A percentile compares a stretch with the other conserved stretches of the same genome.
phyloP scores from a whole-genome alignment of 2,797 vertebrate genomes.

The Leptatherina wallacei region DNA sequence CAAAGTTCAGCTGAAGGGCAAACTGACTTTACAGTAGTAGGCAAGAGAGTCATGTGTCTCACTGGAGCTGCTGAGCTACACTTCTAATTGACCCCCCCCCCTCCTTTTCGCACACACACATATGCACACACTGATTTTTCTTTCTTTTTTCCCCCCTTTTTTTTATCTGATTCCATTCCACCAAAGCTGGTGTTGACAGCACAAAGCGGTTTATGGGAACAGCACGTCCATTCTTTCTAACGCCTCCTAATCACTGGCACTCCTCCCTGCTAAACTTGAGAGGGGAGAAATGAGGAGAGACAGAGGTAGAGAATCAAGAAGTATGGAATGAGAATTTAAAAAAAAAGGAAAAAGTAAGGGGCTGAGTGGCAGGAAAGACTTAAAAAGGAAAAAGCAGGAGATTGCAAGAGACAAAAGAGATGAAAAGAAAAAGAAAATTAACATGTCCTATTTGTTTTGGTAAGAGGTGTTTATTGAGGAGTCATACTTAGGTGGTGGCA shows the following conservation, averaged over 20 bases:
- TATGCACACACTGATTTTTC: slow-evolving; percentile 72
- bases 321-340: slow-evolving; percentile 52
- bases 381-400: slow-evolving; percentile 26
- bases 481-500: slow-evolving; percentile 44
- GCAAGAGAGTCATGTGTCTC: slow-evolving; percentile 88
- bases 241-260: slow-evolving; percentile 82
- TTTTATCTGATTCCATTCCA: slow-evolving; percentile 96
- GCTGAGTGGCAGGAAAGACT: slow-evolving; percentile 50
- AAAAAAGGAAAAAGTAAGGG: slow-evolving; percentile 9
- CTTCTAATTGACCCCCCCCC: slow-evolving; percentile 67
- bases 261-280: slow-evolving; percentile 70
- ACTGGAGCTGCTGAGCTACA: slow-evolving; percentile 78
- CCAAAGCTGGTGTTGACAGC: slow-evolving; percentile 97
- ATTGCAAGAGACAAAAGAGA: slow-evolving; percentile 37
- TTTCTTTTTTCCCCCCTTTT: slow-evolving; percentile 47
- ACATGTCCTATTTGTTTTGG: slow-evolving; percentile 61
- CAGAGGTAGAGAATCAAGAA: slow-evolving; percentile 49
- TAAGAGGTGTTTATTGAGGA: slow-evolving; percentile 22
- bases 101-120: slow-evolving; percentile 9
- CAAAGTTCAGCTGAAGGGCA: slow-evolving; percentile 98
- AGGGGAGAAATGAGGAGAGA: slow-evolving; percentile 69
- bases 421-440: slow-evolving; percentile 52
- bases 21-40: slow-evolving; percentile 87
- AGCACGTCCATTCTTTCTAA: slow-evolving; percentile 94
- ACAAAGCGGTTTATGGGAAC: slow-evolving; percentile 91